These are phyloP conservation scores for Cryptops parisi DNA, from an alignment of 2,888 invertebrate species.

Conservation along the genomic window DNA sequence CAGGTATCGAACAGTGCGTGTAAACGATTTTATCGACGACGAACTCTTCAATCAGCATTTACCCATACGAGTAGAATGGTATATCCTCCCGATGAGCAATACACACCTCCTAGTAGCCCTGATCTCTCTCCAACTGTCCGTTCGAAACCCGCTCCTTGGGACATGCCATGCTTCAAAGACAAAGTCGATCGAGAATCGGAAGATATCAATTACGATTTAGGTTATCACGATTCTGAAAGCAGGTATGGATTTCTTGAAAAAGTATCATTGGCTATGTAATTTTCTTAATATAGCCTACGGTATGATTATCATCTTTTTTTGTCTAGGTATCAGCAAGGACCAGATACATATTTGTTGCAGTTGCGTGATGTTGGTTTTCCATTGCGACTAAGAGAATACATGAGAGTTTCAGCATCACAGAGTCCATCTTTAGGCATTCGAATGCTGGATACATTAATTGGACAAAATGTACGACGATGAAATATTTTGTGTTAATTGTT, in stretches of 20 bases:
- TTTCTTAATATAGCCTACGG: too few relatives aligned
- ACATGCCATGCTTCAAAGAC: slow-evolving; percentile 12
- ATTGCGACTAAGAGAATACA: slow-evolving; percentile 78
- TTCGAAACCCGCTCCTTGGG: slow-evolving; percentile 8
- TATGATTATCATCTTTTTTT: slow-evolving; percentile 15
- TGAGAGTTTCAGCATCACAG: slow-evolving; percentile 43
- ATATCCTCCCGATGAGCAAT: slow-evolving; percentile 66
- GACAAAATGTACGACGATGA: slow-evolving; percentile 9
- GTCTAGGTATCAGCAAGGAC: slow-evolving; percentile 81
- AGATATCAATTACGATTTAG: slow-evolving; percentile 70
- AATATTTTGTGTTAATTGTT: background rate
- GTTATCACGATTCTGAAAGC: slow-evolving; percentile 64
- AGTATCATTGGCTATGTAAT: too few relatives aligned
- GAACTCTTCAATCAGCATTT: slow-evolving; percentile 67
- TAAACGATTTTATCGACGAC: slow-evolving; percentile 68
- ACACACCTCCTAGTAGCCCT: slow-evolving; percentile 44
- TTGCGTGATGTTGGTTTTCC: slow-evolving; percentile 88
- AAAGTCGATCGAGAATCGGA: slow-evolving; percentile 52
- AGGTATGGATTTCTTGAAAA: too few relatives aligned
- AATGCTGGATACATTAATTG: slow-evolving; percentile 20
- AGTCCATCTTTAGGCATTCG: slow-evolving; percentile 22
- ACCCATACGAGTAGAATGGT: slow-evolving; percentile 89
- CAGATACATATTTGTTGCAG: slow-evolving; percentile 89
- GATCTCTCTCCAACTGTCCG: slow-evolving; percentile 12
- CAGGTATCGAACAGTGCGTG: slow-evolving; percentile 35